phyloP scores from a whole-genome alignment of 30 jellyfish, hydroid and myxozoan genomes.

The Phacellophora camtschatica region DNA sequence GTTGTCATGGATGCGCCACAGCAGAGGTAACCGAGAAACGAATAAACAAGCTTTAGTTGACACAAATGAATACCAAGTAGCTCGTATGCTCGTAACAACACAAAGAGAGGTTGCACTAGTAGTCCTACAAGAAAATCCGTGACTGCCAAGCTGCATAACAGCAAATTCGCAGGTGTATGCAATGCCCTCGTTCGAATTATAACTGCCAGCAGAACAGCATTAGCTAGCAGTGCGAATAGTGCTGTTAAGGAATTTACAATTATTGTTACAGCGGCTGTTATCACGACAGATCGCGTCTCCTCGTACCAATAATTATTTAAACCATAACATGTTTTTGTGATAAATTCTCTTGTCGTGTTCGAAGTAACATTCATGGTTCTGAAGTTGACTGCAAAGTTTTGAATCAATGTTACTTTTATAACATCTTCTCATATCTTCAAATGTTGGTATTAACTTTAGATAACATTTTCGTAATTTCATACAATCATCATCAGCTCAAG shows the following conservation, averaged over 20 bases:
- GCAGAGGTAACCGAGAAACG: constrained; percentile 5
- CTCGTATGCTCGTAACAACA: constrained; percentile 11
- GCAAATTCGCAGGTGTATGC: constrained; percentile 22
- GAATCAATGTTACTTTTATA: no score
- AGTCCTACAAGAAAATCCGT: constrained; percentile 33
- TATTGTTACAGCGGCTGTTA: neutral
- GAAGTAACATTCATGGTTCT: no score
- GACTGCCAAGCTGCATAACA: constrained; percentile 7
- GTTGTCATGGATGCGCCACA: constrained; percentile 34
- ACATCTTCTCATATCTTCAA: no score
- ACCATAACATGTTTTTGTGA: constrained; percentile 1
- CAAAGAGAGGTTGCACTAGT: constrained; percentile 2
- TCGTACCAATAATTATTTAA: neutral
- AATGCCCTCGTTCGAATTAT: neutral
- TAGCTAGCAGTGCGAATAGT: neutral
- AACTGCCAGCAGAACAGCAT: neutral
- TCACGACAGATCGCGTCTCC: neutral
- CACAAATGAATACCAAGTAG: neutral
- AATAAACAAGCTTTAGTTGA: neutral
- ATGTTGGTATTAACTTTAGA: no score
- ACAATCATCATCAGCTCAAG: no score
- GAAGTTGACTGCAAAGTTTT: no score
- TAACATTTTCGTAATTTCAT: no score
- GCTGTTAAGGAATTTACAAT: neutral
- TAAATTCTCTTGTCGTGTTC: no score